Base-by-base conservation (phyloP, 2,113 vertebrate species). In the Heliornis fulica region DNA sequence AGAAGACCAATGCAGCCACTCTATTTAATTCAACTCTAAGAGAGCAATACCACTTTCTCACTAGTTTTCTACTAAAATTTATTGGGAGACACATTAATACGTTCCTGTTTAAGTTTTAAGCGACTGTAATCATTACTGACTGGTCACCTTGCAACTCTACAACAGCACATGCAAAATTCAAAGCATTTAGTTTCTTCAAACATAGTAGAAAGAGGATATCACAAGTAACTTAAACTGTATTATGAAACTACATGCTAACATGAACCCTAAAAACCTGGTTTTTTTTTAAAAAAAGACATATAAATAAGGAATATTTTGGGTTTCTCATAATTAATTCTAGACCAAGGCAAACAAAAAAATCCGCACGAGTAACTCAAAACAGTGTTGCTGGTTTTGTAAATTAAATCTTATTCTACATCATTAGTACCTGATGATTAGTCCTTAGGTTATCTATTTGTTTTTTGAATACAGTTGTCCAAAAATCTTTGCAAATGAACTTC, bases 401-500 rank as follows among this genome's bases (percentile, higher is more conserved):
- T 69, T 70, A 71, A 91, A 65, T 60, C 23, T 72, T 83, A 57
- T n/a, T 43, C 43, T 85, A 70, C 21, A 78, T 32, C 53, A 76
- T 48, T 63, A 93, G 80, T 97, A 99, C 99, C 98, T 99, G 99
- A 97, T 99, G 99, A 94, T 99, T 99, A 83, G 99, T 99, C 96
- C 99, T 98, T 72, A 99, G 98, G 94, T 99, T 99, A 97, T 99
- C 99, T 36, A 99, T 99, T 95, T 99, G 99, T 94, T 99, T 99
- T 97, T 98, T 99, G 98, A 99, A 99, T 71, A 99, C 98, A 41
- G 98, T 98, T 85, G 99, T 99, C 99, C 99, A 99, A 95, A 99
- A 99, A 94, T 99, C 99, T 98, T 99, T 99, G 96, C 99, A 99
- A 97, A 99, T 98, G 95, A 99, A 99, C 95, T 99, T 99, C 99